phyloP scores from a whole-genome alignment of 2,888 invertebrate species.

The Digitonthophagus gazella region DNA sequence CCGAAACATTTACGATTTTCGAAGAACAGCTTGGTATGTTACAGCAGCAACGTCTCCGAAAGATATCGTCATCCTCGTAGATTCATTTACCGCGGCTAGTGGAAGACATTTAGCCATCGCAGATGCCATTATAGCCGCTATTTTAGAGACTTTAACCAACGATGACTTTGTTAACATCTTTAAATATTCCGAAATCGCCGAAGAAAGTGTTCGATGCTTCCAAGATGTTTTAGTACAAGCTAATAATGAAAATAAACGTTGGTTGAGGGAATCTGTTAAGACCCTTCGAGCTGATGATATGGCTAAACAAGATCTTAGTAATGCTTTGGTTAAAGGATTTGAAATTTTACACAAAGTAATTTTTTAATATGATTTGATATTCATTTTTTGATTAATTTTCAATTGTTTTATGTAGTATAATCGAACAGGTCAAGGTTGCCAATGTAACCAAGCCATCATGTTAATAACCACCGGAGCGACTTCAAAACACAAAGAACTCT shows the following conservation, averaged over 20 bases:
- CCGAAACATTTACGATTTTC: slow-evolving; percentile 88
- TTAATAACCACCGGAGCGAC: slow-evolving; percentile 93
- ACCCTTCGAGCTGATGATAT: slow-evolving; percentile 73
- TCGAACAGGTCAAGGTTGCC: slow-evolving; percentile 79
- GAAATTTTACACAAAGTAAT: slow-evolving; percentile 86
- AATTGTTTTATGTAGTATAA: slow-evolving; percentile 62
- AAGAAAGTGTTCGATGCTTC: slow-evolving; percentile 87
- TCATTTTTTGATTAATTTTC: slow-evolving; percentile 19
- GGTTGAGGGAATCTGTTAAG: slow-evolving; percentile 74
- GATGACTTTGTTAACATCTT: slow-evolving; percentile 97
- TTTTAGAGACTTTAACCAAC: slow-evolving; percentile 92
- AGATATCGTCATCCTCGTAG: slow-evolving; percentile 91
- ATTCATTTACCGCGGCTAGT: slow-evolving; percentile 86
- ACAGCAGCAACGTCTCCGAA: slow-evolving; percentile 97
- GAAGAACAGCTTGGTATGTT: slow-evolving; percentile 93
- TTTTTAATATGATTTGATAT: slow-evolving; percentile 41
- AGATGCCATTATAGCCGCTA: slow-evolving; percentile 81
- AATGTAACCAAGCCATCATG: slow-evolving; percentile 98
- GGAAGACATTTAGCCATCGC: slow-evolving; percentile 83
- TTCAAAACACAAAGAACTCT: slow-evolving; percentile 62
- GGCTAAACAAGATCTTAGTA: slow-evolving; percentile 77
- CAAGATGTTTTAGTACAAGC: slow-evolving; percentile 88
- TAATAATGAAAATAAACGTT: slow-evolving; percentile 76
- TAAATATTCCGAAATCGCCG: slow-evolving; percentile 80
- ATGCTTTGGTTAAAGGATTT: slow-evolving; percentile 89